phyloP scores from a whole-genome alignment of 2,113 vertebrate genomes.

The Aegithalos caudatus region DNA sequence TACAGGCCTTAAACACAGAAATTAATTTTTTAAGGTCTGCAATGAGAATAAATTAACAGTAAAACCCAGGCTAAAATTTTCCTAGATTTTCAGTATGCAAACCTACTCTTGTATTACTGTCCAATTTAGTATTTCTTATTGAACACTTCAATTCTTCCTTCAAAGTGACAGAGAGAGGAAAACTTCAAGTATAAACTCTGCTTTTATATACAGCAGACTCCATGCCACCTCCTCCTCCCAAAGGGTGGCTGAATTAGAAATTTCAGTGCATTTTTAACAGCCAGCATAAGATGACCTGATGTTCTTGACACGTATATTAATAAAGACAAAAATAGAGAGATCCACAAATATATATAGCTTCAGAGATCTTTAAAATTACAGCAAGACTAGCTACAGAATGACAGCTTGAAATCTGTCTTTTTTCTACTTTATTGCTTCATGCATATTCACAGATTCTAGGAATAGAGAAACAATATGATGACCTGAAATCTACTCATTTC shows the following conservation, averaged over 20 bases:
- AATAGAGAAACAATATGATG: neutral
- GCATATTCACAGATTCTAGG: neutral
- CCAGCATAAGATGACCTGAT: neutral
- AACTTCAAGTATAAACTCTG: neutral
- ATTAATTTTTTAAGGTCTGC: neutral
- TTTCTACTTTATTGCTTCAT: neutral
- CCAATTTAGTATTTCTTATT: neutral
- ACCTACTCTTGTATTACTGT: neutral
- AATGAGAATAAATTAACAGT: neutral
- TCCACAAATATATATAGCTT: neutral
- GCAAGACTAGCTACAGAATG: neutral
- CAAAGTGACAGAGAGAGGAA: neutral
- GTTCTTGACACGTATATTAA: neutral
- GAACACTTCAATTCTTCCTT: neutral
- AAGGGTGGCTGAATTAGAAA: neutral
- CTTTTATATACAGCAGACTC: neutral
- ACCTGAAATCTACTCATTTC: neutral
- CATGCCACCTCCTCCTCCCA: neutral
- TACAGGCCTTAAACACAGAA: neutral
- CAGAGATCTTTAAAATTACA: neutral
- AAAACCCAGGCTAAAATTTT: neutral
- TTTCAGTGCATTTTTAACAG: neutral
- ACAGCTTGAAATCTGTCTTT: neutral
- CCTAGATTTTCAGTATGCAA: neutral
- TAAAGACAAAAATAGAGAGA: neutral